Evolutionary conservation across 2,113 vertebrate genomes (phyloP), one percentile per base, ranked within the genome.

Genomic region (Trematocara stigmaticum): DNA sequence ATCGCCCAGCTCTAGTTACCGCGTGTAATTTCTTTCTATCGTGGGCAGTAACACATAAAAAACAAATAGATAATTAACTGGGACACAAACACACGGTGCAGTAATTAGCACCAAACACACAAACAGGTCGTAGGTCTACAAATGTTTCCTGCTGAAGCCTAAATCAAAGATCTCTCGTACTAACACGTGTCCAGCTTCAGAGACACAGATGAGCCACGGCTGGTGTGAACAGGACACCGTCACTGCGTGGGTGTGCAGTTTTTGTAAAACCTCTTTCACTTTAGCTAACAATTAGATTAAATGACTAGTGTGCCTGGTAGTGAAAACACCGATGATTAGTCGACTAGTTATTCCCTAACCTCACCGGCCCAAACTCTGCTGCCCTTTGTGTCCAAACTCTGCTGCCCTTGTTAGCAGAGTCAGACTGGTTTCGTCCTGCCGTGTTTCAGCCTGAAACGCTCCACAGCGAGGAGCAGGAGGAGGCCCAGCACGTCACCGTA

Each of bases 321-420:
- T 45, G 20, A 71, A 2, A 71, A 15, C 20, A 26, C 20, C 0
- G 1, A 6, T 9, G 38, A 71, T 10, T 71, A 16, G 66, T 71
- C 6, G 20, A 0, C 0, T 0, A 45, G 66, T 38, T 64, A 0
- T 64, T 64, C 0, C 34, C 6, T 34, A 61, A 34, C 29, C 8
- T 38, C 59, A 5, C 34, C 10, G 0, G 23, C 82, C 18, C 45
- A 76, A 7, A 26, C 8, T 16, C 40, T 47, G 0, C 42, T 23
- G 1, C 61, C 78, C 20, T 57, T 69, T n/a, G n/a, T n/a, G n/a
- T n/a, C 18, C 45, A 76, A 7, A 26, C 8, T 16, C 40, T 47
- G 0, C 42, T 23, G 1, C 61, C 78, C 20, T 57, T 69, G 55
- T 57, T 45, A 64, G 55, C 56, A 74, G 79, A 1, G 82, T 45